A percentile compares a stretch with the other conserved stretches of the same genome.
Evolutionary conservation across 2,888 invertebrate species (phyloP).

Genomic region (Bembecia ichneumoniformis): DNA sequence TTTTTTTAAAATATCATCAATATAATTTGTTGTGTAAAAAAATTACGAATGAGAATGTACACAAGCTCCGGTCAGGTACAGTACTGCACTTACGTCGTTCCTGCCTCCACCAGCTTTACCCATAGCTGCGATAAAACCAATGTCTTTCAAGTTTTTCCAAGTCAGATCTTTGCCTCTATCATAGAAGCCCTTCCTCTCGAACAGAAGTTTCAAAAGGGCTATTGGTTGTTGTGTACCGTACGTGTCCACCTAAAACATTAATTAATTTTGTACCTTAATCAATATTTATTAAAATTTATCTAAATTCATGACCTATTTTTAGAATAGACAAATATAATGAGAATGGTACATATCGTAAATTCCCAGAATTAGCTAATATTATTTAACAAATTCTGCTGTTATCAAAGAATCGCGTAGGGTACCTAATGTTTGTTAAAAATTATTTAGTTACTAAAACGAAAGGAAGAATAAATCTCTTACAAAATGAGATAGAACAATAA

Average conservation of each 20-base stretch:
- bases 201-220: conserved; percentile 89
- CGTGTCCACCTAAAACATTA: conserved; percentile 69
- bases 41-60: background rate
- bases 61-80: too few species aligned
- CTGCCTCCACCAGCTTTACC: conserved; percentile 91
- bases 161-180: conserved; percentile 90
- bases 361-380: too few species aligned
- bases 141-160: conserved; percentile 90
- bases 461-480: too few species aligned
- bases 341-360: too few species aligned
- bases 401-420: too few species aligned
- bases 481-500: too few species aligned
- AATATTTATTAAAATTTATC: background rate
- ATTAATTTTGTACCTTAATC: background rate
- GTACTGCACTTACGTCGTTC: conserved; percentile 73
- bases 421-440: too few species aligned
- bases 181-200: conserved; percentile 91
- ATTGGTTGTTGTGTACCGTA: conserved; percentile 96
- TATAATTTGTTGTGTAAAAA: background rate
- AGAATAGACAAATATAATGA: too few species aligned
- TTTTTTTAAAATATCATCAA: background rate
- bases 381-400: too few species aligned
- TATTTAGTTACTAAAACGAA: too few species aligned
- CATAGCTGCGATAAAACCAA: conserved; percentile 87
- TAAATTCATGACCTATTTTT: too few species aligned